Percentiles rank a stretch among this genome's conserved stretches.
These are phyloP conservation scores for Umimayanthus kanabou DNA, from an alignment of 92 coral and sea anemone species.

Conservation along the genomic window DNA sequence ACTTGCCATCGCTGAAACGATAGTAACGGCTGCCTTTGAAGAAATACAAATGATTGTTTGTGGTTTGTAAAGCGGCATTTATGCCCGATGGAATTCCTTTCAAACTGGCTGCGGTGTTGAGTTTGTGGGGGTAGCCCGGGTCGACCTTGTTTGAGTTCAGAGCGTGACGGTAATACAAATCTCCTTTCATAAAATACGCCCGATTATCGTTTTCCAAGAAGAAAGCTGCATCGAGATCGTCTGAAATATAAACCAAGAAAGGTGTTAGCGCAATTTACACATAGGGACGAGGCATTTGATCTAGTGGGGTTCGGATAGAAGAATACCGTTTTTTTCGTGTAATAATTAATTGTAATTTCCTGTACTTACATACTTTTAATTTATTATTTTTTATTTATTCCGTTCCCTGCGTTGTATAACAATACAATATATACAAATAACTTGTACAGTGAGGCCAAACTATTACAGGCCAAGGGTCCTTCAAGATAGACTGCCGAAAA, in stretches of 20 bases:
- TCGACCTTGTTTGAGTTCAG: conserved; percentile 56
- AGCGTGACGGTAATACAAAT: conserved; percentile 74
- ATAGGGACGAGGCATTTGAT: neutral
- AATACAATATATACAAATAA: no score
- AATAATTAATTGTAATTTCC: no score
- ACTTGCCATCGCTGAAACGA: conserved; percentile 66
- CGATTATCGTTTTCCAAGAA: conserved; percentile 43
- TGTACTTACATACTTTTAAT: no score
- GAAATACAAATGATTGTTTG: conserved; percentile 67
- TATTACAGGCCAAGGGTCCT: no score
- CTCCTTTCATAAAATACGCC: conserved; percentile 83
- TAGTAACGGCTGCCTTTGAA: conserved; percentile 75
- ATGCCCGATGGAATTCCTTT: neutral
- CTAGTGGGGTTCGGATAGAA: neutral
- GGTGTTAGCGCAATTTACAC: neutral
- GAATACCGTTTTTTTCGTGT: no score
- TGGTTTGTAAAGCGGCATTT: conserved; percentile 16
- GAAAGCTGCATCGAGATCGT: conserved; percentile 2
- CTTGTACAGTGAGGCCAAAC: no score
- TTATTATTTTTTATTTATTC: no score
- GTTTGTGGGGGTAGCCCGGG: conserved; percentile 65
- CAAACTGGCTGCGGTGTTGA: neutral
- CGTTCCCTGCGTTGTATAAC: no score
- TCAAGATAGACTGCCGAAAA: no score
- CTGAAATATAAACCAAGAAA: neutral